Evolutionary conservation across 2,888 invertebrate genomes (phyloP).

Genomic region (Acanthococcus lagerstroemiae): DNA sequence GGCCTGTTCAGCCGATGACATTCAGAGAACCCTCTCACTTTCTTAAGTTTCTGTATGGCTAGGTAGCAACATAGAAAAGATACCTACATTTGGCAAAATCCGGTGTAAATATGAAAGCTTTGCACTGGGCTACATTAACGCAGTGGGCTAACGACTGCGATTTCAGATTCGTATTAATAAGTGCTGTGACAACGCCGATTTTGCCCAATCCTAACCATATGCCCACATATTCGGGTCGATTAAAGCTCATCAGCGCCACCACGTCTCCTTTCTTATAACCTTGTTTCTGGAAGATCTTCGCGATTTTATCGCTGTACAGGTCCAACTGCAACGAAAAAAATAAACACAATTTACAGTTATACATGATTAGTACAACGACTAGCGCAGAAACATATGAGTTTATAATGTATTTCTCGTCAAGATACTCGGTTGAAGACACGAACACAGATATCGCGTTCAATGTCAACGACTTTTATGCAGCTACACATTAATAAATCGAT

Average conservation of each 20-base stretch:
- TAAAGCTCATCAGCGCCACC: constrained; percentile 52
- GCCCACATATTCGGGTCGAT: constrained; percentile 49
- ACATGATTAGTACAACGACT: too few species aligned
- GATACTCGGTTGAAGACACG: too few species aligned
- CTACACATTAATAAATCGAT: too few species aligned
- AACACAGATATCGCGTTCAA: too few species aligned
- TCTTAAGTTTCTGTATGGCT: too few species aligned
- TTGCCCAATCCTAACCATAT: constrained; percentile 54
- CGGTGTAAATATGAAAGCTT: constrained; percentile 46
- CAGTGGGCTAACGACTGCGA: constrained; percentile 48
- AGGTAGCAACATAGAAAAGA: too few species aligned
- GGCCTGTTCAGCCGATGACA: too few species aligned
- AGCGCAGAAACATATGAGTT: too few species aligned
- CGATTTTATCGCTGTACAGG: constrained; percentile 40
- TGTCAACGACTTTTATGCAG: too few species aligned
- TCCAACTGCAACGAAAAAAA: constrained; percentile 44
- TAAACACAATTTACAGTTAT: too few species aligned
- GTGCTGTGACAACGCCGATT: constrained; percentile 45
- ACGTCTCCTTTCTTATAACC: constrained; percentile 46
- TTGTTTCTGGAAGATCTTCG: constrained; percentile 34
- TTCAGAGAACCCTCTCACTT: too few species aligned
- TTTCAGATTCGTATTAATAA: constrained; percentile 52
- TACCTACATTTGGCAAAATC: constrained; percentile 41
- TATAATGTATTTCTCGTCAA: too few species aligned
- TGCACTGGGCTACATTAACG: constrained; percentile 46